phyloP scores from a whole-genome alignment of 2,797 vertebrate genomes.

The Emys orbicularis region DNA sequence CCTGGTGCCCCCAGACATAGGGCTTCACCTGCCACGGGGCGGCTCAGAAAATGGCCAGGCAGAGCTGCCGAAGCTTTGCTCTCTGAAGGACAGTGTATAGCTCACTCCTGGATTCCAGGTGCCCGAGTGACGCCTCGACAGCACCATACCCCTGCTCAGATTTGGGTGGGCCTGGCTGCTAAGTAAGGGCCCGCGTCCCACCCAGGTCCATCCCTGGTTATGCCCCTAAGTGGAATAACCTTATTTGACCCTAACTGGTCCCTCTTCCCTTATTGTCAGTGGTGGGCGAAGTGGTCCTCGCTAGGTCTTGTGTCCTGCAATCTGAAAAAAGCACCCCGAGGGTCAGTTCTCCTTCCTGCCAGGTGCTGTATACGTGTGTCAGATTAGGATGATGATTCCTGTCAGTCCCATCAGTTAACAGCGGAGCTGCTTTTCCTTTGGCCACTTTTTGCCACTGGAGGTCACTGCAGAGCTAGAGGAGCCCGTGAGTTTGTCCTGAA shows the following conservation, averaged over 20 bases:
- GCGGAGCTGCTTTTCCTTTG: not conserved
- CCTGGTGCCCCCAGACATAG: too few species aligned
- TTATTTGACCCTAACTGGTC: not conserved
- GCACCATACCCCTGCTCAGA: too few species aligned
- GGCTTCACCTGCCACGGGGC: too few species aligned
- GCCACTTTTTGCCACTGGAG: not conserved
- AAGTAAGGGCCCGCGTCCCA: too few species aligned
- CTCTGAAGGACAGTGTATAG: too few species aligned
- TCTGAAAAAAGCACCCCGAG: not conserved
- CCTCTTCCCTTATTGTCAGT: not conserved
- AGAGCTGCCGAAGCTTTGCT: too few species aligned
- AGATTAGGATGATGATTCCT: not conserved
- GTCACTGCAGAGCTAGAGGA: not conserved
- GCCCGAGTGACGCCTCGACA: too few species aligned
- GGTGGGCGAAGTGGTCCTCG: not conserved
- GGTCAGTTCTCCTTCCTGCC: fast-evolving
- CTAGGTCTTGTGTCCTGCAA: not conserved
- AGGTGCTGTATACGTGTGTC: too few species aligned
- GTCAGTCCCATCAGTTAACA: not conserved
- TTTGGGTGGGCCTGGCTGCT: too few species aligned
- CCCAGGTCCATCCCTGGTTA: too few species aligned
- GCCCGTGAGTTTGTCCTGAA: fast-evolving
- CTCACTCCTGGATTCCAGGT: too few species aligned
- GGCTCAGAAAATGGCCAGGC: too few species aligned
- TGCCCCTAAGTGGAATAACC: not conserved